Evolutionary conservation across 2,888 invertebrate genomes (phyloP).

Genomic region (Troides helena): DNA sequence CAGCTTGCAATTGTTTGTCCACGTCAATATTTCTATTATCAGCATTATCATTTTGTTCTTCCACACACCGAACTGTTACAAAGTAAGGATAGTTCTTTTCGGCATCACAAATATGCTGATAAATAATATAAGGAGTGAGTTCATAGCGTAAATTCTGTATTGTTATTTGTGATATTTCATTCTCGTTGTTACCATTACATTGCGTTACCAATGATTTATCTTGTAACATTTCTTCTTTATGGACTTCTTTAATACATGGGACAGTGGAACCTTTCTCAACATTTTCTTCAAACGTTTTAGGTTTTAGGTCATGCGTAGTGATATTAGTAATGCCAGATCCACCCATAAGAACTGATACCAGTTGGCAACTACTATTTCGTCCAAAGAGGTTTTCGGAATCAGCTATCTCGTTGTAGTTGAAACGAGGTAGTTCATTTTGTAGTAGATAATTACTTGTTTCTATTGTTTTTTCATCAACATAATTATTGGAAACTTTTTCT

Average conservation of each 20-base stretch:
- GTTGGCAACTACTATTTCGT: background rate
- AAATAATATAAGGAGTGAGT: conserved; percentile 32
- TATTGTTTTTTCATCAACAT: background rate
- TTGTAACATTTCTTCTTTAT: conserved; percentile 1
- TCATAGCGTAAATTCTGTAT: conserved; percentile 30
- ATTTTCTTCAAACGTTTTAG: background rate
- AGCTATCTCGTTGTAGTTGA: conserved; percentile 31
- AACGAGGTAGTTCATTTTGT: conserved; percentile 16
- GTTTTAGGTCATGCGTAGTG: background rate
- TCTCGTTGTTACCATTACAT: conserved; percentile 10
- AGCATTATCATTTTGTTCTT: background rate
- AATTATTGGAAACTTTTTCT: background rate
- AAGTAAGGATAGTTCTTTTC: conserved; percentile 31
- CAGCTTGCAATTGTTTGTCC: background rate
- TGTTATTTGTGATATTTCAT: conserved; percentile 11
- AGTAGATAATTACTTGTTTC: background rate
- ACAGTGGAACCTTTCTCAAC: background rate
- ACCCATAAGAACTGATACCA: background rate
- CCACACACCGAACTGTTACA: background rate
- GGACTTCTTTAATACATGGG: background rate
- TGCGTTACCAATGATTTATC: background rate
- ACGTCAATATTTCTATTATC: background rate
- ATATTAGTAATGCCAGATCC: background rate
- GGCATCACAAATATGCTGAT: conserved; percentile 37
- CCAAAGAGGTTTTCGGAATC: conserved; percentile 34